A percentile compares a stretch with the other conserved stretches of the same genome.
These are phyloP conservation scores for Lagria hirta DNA, from an alignment of 2,888 invertebrate species.

Conservation along the genomic window DNA sequence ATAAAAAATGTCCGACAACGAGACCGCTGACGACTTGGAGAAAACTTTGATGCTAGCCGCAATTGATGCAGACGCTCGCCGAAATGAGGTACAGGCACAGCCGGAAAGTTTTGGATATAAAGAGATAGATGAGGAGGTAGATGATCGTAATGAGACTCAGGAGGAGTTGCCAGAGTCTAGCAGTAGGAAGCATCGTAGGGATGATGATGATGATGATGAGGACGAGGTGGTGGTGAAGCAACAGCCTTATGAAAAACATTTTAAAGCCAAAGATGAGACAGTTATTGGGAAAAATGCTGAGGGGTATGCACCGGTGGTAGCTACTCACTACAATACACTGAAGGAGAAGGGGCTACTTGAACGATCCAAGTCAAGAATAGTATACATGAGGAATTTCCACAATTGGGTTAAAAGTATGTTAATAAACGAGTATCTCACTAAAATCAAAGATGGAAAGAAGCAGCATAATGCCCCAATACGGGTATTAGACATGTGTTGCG, in stretches of 20 bases:
- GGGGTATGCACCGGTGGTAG: slow-evolving; percentile 69
- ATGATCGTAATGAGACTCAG: neutral
- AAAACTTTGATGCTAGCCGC: slow-evolving; percentile 49
- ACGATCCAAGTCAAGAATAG: slow-evolving; percentile 86
- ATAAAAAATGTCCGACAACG: too few relatives aligned
- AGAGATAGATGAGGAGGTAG: slow-evolving; percentile 20
- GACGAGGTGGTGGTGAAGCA: too few relatives aligned
- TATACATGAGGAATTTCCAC: slow-evolving; percentile 94
- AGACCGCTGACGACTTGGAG: slow-evolving; percentile 46
- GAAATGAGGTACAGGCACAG: slow-evolving; percentile 36
- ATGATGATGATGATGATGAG: slow-evolving; percentile 18
- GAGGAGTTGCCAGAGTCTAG: neutral
- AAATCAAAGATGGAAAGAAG: slow-evolving; percentile 64
- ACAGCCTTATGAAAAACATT: slow-evolving; percentile 5
- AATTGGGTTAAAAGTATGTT: slow-evolving; percentile 98
- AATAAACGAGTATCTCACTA: slow-evolving; percentile 78
- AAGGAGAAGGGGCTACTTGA: slow-evolving; percentile 79
- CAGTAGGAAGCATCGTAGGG: slow-evolving; percentile 26
- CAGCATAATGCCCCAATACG: slow-evolving; percentile 68
- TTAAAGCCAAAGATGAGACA: slow-evolving; percentile 25
- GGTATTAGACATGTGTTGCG: slow-evolving; percentile 94
- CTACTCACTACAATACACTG: slow-evolving; percentile 90
- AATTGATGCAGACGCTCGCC: slow-evolving; percentile 49
- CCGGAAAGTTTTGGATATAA: slow-evolving; percentile 6
- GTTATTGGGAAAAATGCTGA: slow-evolving; percentile 19